Evolutionary conservation across 2,888 invertebrate species (phyloP), one percentile per base, ranked within the genome.

Genomic region (Eupithecia centaureata): DNA sequence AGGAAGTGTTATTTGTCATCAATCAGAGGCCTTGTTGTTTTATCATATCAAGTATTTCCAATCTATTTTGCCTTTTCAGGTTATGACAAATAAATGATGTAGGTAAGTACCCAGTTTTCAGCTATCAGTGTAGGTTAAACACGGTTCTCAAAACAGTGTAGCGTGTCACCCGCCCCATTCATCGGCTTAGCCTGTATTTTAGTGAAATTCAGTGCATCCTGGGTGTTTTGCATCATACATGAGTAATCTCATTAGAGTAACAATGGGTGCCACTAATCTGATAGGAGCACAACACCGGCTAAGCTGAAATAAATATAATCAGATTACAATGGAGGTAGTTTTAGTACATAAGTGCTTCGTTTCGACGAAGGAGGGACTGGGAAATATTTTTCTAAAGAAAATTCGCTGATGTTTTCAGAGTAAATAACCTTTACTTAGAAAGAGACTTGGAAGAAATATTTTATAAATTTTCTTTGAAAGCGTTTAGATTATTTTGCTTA

Each of bases 221-320:
- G 76, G 79, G 80, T 76, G 75, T 75, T 76, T 86, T 84, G 86
- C 84, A 83, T 84, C 86, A 83, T 84, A 83, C 83, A 81, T 82
- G 82, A 81, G 76, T 88, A 88, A 88, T 87, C 86, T 85, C 83
- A 86, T 87, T 87, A 86, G 78, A 76, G 80, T 78, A 80, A 88
- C 86, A 87, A 86, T 86, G 80, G 86, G 82, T 80, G 83, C 80
- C 74, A 75, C 73, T 86, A 86, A 87, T 87, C 85, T 82, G 85
- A 86, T 83, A 79, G 73, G 76, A 81, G 79, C 76, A 67, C 77
- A 73, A 68, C 60, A 64, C 75, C 73, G 73, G 74, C 77, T 77
- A 71, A 76, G 76, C 78, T 74, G 71, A 77, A 79, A 79, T 77
- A 79, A 79, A 79, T 74, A 69, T 78, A 78, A 77, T 77, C 76